These are phyloP conservation scores for Cnemophilus loriae DNA, from an alignment of 2,113 vertebrate species.

Conservation along the genomic window DNA sequence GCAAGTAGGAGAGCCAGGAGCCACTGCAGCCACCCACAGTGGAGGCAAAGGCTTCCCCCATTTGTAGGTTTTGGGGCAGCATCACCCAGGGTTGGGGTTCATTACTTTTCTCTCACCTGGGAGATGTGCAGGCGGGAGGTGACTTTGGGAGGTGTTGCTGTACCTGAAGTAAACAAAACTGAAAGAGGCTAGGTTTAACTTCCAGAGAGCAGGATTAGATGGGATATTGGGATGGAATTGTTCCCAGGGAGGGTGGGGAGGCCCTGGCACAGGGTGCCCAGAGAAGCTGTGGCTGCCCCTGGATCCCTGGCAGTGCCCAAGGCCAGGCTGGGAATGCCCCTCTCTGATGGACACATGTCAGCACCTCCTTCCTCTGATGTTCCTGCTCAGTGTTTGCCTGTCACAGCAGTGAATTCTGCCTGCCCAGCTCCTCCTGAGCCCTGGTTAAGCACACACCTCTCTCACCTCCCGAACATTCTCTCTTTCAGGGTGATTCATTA, in stretches of 20 bases:
- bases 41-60: not conserved
- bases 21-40: not conserved
- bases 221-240: not conserved
- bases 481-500: not conserved
- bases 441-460: not conserved
- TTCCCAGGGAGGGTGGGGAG: fast-evolving
- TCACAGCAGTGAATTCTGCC: not conserved
- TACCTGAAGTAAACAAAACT: not conserved
- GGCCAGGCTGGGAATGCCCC: not conserved
- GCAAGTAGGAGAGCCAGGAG: not conserved
- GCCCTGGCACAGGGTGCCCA: not conserved
- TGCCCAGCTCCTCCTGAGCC: not conserved
- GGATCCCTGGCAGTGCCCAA: not conserved
- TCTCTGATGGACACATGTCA: not conserved
- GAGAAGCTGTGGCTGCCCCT: not conserved
- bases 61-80: fast-evolving
- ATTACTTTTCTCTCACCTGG: not conserved
- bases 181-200: not conserved
- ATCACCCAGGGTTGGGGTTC: fast-evolving
- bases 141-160: not conserved
- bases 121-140: not conserved
- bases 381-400: not conserved
- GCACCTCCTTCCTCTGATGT: not conserved
- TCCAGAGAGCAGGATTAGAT: not conserved
- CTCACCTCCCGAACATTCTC: not conserved